Conservation (phyloP, 2,113 vertebrate species). For the Bubo scandiacus region DNA sequence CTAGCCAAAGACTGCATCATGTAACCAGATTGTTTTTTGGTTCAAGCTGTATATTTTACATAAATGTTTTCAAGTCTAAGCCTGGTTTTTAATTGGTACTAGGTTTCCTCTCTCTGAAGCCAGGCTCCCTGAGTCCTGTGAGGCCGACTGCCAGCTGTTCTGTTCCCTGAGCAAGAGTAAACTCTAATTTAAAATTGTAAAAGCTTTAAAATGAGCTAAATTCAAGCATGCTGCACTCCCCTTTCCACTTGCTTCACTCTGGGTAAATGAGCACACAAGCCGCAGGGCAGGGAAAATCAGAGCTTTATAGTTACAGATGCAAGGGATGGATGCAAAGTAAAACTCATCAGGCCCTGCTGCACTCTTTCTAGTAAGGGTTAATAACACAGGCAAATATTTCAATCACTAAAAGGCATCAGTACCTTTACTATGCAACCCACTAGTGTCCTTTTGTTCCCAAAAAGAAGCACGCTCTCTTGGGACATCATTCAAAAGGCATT, state of each 20-base stretch:
- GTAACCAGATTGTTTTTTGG: neutral
- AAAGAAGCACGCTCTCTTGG: neutral
- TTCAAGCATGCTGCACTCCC: neutral
- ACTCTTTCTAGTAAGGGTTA: neutral
- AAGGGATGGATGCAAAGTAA: neutral
- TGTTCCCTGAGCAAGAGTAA: slow-evolving; percentile 40
- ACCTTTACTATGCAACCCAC: neutral
- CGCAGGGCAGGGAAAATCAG: neutral
- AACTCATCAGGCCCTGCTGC: neutral
- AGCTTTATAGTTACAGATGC: neutral
- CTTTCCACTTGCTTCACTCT: neutral
- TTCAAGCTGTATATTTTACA: neutral
- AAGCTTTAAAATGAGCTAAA: slow-evolving; percentile 32
- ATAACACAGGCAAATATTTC: slow-evolving; percentile 1
- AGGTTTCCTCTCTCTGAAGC: slow-evolving; percentile 26
- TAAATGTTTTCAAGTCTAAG: slow-evolving; percentile 14
- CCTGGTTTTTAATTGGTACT: slow-evolving; percentile 41
- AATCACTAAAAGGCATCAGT: neutral
- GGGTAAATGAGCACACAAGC: neutral
- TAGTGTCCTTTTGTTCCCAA: neutral
- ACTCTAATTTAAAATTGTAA: slow-evolving; percentile 30
- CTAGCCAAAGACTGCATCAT: neutral
- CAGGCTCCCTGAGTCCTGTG: neutral
- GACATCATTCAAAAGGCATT: neutral
- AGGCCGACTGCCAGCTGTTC: slow-evolving; percentile 45